A percentile compares a stretch with the other conserved stretches of the same genome.
These are phyloP conservation scores for Aplysina aerophoba DNA, from an alignment of 37 sponge, comb jelly and placozoan species.

Conservation along the genomic window DNA sequence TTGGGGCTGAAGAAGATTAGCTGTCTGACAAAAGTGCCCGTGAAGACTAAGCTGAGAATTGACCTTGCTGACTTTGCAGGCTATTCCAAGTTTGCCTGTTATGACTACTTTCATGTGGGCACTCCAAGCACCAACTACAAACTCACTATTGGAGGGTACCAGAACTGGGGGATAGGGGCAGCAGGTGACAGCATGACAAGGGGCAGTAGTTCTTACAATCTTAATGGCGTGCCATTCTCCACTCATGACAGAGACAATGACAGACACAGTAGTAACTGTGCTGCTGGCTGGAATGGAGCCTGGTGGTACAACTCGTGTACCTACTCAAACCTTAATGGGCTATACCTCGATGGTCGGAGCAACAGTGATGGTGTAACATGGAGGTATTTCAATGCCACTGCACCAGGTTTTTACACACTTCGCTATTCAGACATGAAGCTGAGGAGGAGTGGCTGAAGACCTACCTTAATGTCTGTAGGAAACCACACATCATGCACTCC, in stretches of 20 bases:
- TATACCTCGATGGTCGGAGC: background rate
- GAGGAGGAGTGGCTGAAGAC: background rate
- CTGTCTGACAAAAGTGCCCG: constrained; percentile 8
- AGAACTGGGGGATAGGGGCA: background rate
- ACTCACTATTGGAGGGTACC: constrained; percentile 21
- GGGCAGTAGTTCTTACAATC: background rate
- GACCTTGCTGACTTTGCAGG: constrained; percentile 21
- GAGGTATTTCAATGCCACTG: background rate
- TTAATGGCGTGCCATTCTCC: constrained; percentile 17
- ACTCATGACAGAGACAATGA: constrained; percentile 41
- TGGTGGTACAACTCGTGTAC: constrained; percentile 30
- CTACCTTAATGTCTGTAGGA: too few species aligned
- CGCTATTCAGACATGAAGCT: constrained; percentile 27
- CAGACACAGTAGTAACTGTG: background rate
- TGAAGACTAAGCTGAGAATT: constrained; percentile 23
- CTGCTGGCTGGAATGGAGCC: background rate
- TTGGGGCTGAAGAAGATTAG: constrained; percentile 22
- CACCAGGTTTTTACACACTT: background rate
- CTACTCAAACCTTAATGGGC: background rate
- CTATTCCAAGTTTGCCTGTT: constrained; percentile 6
- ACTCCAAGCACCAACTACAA: background rate
- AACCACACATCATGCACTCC: too few species aligned
- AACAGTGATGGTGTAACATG: background rate
- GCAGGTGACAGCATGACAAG: background rate
- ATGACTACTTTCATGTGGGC: constrained; percentile 26